Base-by-base conservation (phyloP, 1,140 invertebrate genomes). In the Drosophila yakuba region DNA sequence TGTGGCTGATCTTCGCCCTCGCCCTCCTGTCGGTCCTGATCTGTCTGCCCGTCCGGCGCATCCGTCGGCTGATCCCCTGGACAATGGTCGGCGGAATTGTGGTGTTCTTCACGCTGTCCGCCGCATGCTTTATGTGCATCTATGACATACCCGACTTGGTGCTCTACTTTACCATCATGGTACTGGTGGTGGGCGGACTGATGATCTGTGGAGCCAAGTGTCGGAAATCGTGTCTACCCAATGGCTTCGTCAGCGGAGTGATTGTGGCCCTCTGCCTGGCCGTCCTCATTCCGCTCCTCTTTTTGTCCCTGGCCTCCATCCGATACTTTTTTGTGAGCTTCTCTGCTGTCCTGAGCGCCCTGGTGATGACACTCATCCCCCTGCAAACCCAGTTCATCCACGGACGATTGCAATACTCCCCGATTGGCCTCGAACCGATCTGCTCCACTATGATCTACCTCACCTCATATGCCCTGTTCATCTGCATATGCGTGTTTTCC, bases 371-470 rank as follows among this genome's bases (percentile, higher is more conserved):
- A 0, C 3, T n/a, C 0, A n/a, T 69, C 8, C 50, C 56, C 10
- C 47, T 58, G 11, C 39, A 75, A 4, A 36, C 57, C 0, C 57
- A 62, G 36, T 68, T 36, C 4, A 58, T 78, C 2, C 57, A 75
- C 41, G 74, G 67, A 0, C 58, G 73, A 0, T 23, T 68, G 6
- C 39, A 43, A 7, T 68, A 43, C 15, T 10, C 51, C 1, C 63
- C 74, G 0, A 3, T 74, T 0, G 11, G n/a, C 2, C 36, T 74
- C 5, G 14, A n/a, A 1, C 11, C 61, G 14, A 10, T 32, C 41
- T 68, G 62, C n/a, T 8, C 63, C n/a, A 14, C 52, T 23, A 12
- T 15, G 4, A 7, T 69, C 17, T 62, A 44, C 36, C 11, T 48
- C 3, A 11, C 39, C 14, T 43, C 23, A 17, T 10, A 28, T 3